These are phyloP conservation scores for Chrysotoxum bicinctum DNA, from an alignment of 2,888 invertebrate genomes.

Conservation along the genomic window DNA sequence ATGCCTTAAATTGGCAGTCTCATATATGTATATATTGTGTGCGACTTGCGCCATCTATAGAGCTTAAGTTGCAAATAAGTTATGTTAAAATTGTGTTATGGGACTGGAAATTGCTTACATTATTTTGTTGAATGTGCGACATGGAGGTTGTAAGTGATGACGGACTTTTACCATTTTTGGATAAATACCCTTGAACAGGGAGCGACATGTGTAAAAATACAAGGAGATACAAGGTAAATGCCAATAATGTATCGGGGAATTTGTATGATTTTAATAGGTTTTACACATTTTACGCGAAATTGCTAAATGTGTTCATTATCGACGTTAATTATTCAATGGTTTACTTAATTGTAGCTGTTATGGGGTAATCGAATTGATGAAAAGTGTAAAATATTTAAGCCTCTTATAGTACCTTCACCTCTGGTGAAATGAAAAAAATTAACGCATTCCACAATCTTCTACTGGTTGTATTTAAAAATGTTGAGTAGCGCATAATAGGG, in stretches of 20 bases:
- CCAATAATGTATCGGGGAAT: background rate
- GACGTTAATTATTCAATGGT: background rate
- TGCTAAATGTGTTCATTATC: background rate
- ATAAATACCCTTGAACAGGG: constrained; percentile 17
- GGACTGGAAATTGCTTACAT: constrained; percentile 30
- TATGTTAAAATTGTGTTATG: constrained; percentile 24
- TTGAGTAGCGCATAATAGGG: no score
- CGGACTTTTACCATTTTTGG: constrained; percentile 21
- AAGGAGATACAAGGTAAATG: constrained; percentile 7
- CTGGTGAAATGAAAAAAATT: no score
- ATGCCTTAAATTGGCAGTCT: constrained; percentile 49
- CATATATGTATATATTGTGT: no score
- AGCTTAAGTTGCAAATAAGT: constrained; percentile 1
- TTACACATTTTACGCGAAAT: background rate
- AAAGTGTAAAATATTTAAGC: background rate
- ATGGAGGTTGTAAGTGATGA: constrained; percentile 27
- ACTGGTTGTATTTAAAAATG: no score
- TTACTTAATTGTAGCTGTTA: background rate
- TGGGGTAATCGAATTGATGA: background rate
- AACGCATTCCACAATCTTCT: no score
- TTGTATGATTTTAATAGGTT: background rate
- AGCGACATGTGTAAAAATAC: background rate
- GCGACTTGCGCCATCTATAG: no score
- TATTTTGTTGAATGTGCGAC: constrained; percentile 15
- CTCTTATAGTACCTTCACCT: no score